Base-by-base conservation (phyloP, 2,888 invertebrate genomes). In the Antitype chi region DNA sequence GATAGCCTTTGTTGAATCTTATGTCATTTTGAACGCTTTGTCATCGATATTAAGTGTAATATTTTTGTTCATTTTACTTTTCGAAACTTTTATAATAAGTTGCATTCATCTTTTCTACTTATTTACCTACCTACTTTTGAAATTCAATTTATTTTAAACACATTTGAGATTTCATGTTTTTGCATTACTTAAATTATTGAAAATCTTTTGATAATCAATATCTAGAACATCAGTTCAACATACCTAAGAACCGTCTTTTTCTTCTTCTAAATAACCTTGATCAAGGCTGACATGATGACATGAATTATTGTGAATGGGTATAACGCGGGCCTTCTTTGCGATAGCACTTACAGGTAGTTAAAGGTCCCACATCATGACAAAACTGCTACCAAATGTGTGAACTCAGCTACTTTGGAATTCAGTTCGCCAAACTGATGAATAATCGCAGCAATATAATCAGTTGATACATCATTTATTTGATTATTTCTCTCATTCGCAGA, bases 401-500 rank as follows among this genome's bases (percentile, higher is more conserved):
- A 66, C 47, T 78, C 55, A 69, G 32, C 73, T 66, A 66, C 55
- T 55, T 60, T 15, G 43, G 49, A 43, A 84, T 66, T 70, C 53
- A 73, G 17, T 76, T 85, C 47, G 53, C 70, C n/a, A 63, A 73
- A 63, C 38, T 63, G 62, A 70, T 81, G 63, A 81, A 76, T 81
- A 81, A 77, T 74, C 67, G 52, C 52, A 52, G 25, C 47, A 66
- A 57, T 60, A 78, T 59, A 66, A 66, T 60, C 82, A 77, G 64
- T 74, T 83, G 69, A 81, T 77, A 83, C 38, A 62, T 43, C 47
- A 64, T 74, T 85, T 74, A 72, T 77, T 77, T 70, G 47, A 77
- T 70, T 43, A 62, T 70, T 73, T 70, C 23, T 49, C 52, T 62
- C 57, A 74, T 92, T 94, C 94, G 78, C 93, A 92, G 92, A 92